Conservation (phyloP, 2,797 vertebrate genomes). For the Poeciliopsis gracilis region DNA sequence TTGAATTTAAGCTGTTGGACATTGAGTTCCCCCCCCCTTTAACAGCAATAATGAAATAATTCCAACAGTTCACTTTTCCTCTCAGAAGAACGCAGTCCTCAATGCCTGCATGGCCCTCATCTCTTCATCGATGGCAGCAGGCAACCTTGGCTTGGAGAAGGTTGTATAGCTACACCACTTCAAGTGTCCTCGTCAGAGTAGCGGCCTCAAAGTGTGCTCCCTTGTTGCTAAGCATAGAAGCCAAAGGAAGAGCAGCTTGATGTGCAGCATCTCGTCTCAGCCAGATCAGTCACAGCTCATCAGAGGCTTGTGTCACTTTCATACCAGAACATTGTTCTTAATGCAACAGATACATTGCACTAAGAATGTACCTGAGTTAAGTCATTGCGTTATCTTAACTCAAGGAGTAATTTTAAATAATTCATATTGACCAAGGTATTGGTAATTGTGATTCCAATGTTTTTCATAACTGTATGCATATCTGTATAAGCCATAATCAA, state of each 20-base stretch:
- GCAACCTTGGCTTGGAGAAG: slow-evolving; percentile 64
- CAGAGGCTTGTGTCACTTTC: neutral
- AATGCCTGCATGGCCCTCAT: slow-evolving; percentile 41
- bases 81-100: slow-evolving; percentile 51
- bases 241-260: slow-evolving; percentile 4
- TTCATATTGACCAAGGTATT: neutral
- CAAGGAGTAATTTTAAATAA: neutral
- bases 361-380: too few relatives aligned
- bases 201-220: neutral
- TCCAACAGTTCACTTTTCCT: slow-evolving; percentile 58
- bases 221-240: neutral
- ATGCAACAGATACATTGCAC: too few relatives aligned
- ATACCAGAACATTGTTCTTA: neutral
- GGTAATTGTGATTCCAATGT: neutral
- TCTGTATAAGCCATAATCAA: neutral
- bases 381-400: too few relatives aligned
- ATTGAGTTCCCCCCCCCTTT: slow-evolving; percentile 49
- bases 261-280: slow-evolving; percentile 3
- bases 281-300: neutral
- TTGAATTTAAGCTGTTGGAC: slow-evolving; percentile 40
- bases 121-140: slow-evolving; percentile 9
- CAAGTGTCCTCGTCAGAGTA: slow-evolving; percentile 20
- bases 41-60: slow-evolving; percentile 48
- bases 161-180: slow-evolving; percentile 56
- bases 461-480: neutral